Conservation (phyloP, 2,113 vertebrate genomes). For the Bambusicola thoracicus region DNA sequence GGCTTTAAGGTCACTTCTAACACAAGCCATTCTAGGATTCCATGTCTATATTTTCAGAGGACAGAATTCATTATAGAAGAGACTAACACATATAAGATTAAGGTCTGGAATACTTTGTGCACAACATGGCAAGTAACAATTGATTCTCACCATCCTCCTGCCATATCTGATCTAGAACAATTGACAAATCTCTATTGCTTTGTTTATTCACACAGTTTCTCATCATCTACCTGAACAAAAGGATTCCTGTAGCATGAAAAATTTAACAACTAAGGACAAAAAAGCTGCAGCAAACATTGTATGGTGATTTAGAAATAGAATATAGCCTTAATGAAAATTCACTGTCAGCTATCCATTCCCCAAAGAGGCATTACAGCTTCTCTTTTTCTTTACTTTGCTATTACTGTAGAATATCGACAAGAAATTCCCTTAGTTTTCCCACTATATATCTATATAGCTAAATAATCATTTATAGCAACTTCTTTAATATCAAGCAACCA, state of each 20-base stretch:
- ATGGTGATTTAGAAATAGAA: not conserved
- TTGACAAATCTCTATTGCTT: not conserved
- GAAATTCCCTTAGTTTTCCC: not conserved
- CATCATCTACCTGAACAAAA: not conserved
- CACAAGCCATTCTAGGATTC: too few relatives aligned
- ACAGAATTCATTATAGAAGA: not conserved
- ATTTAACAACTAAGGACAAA: not conserved
- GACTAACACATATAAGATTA: not conserved
- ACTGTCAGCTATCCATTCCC: not conserved
- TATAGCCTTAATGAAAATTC: not conserved
- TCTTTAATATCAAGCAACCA: not conserved
- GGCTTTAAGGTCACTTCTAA: too few relatives aligned
- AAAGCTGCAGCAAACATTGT: not conserved
- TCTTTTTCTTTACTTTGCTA: not conserved
- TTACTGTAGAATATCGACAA: not conserved
- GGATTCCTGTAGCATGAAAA: not conserved
- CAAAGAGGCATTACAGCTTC: not conserved
- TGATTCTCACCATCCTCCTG: not conserved
- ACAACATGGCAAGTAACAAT: not conserved
- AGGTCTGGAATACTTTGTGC: not conserved
- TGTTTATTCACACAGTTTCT: not conserved
- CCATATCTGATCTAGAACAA: not conserved
- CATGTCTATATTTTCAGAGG: not conserved
- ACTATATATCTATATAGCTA: not conserved
- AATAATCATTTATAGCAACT: not conserved